Evolutionary conservation across 2,113 vertebrate genomes (phyloP).

Genomic region (Sphaerodactylus townsendi): DNA sequence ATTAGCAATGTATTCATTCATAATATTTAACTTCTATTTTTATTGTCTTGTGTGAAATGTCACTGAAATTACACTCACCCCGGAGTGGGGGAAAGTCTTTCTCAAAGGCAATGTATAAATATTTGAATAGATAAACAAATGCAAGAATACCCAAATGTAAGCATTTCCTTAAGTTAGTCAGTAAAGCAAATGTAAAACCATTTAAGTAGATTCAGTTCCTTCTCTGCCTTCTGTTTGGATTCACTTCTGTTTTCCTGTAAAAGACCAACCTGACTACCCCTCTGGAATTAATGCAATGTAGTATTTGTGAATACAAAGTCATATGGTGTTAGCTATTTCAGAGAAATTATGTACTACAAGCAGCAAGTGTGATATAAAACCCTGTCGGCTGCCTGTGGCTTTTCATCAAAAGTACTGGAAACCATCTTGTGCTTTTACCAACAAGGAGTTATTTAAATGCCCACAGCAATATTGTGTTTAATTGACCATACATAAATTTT

Average conservation of each 20-base stretch:
- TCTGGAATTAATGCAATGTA: neutral
- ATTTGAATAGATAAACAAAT: neutral
- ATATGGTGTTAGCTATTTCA: neutral
- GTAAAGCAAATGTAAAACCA: neutral
- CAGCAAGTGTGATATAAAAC: neutral
- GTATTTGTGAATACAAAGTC: neutral
- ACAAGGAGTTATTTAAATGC: neutral
- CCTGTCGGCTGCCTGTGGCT: neutral
- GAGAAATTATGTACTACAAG: neutral
- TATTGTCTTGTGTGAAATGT: neutral
- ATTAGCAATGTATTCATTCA: neutral
- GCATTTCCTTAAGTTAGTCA: neutral
- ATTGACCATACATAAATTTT: neutral
- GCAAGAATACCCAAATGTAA: neutral
- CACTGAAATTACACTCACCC: neutral
- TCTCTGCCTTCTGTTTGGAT: neutral
- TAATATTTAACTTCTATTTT: neutral
- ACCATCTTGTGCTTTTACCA: neutral
- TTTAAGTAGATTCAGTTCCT: neutral
- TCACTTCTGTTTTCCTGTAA: no score
- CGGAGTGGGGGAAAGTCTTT: no score
- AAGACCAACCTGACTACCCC: no score
- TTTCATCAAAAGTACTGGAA: neutral
- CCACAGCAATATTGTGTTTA: neutral
- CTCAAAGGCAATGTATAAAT: no score